Base-by-base conservation (phyloP, 1,140 invertebrate species). In the Rhopalosiphum maidis region DNA sequence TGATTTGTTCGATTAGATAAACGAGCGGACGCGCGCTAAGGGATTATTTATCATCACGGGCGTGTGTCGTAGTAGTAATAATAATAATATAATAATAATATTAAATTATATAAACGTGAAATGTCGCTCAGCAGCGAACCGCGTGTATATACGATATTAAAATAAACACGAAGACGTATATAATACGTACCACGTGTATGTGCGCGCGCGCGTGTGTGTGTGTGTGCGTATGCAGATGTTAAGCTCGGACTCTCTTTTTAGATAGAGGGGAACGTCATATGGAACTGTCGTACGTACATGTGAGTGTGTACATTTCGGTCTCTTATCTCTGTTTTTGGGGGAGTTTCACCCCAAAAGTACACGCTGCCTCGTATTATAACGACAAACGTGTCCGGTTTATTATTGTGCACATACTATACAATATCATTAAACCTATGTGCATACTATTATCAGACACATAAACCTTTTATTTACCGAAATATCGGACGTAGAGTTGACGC, bases 241-340 rank as follows among this genome's bases (percentile, higher is more conserved):
- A 85, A 85, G 41, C 37, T 85, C 83, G 23, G 23, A 41, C 41
- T 85, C 37, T 25, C 37, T 85, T 85, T 85, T 41, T 41, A 23
- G 82, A 83, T 41, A 23, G 41, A 85, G 83, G 83, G 83, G 83
- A 85, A 85, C 37, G 2, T 25, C 41, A 43, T 43, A 18, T 18
- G 48, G 22, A 43, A 51, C 48, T 85, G 43, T 85, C n/a, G 2
- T 83, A 2, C 11, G 7, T 82, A 37, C 9, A 83, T 37, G 8
- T 4, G 82, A 41, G 37, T 85, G 83, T 37, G 41, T 25, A 41
- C 35, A 43, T 85, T 43, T 85, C 83, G 23, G 23, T 85, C 23
- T 85, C 83, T 85, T 85, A 85, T 85, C 83, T 85, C 21, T 85
- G 37, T 41, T 43, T 85, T 85, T 85, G 83, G 83, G 83, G 83